These are phyloP conservation scores for Pterocles orientalis DNA, from an alignment of 2,113 vertebrate genomes.

Conservation along the genomic window DNA sequence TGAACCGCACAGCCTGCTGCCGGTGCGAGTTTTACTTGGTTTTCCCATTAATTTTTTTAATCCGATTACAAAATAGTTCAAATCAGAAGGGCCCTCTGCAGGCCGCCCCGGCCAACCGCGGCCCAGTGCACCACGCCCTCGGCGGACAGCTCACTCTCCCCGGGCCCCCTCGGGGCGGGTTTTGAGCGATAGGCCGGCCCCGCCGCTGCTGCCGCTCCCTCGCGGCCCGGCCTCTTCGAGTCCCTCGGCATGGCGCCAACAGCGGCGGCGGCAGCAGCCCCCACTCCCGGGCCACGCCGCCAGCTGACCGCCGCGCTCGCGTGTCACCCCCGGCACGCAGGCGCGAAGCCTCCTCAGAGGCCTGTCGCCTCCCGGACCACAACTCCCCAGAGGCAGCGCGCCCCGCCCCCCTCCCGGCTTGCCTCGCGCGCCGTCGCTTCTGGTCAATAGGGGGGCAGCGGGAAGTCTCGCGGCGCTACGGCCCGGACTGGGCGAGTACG, in stretches of 20 bases:
- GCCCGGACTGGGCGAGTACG: fast-evolving
- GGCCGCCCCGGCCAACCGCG: fast-evolving
- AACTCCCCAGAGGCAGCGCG: background rate
- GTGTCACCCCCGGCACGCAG: no score
- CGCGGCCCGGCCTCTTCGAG: no score
- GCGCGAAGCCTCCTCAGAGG: no score
- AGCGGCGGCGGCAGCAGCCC: no score
- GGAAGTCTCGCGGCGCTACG: background rate
- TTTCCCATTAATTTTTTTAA: background rate
- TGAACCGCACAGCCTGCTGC: background rate
- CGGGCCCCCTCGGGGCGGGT: background rate
- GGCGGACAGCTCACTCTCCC: fast-evolving
- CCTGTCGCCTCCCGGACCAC: background rate
- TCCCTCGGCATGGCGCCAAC: no score
- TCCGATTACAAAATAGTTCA: fast-evolving
- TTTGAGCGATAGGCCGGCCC: background rate
- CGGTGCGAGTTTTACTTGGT: background rate
- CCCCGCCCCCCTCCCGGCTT: no score
- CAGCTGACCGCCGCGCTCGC: no score
- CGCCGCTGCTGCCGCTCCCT: no score
- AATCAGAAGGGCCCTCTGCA: fast-evolving
- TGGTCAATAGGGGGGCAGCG: fast-evolving
- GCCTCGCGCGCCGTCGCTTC: fast-evolving
- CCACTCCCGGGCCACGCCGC: no score
- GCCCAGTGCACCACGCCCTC: background rate